Evolutionary conservation across 2,888 invertebrate genomes (phyloP).

Genomic region (Xestia rhomboidea): DNA sequence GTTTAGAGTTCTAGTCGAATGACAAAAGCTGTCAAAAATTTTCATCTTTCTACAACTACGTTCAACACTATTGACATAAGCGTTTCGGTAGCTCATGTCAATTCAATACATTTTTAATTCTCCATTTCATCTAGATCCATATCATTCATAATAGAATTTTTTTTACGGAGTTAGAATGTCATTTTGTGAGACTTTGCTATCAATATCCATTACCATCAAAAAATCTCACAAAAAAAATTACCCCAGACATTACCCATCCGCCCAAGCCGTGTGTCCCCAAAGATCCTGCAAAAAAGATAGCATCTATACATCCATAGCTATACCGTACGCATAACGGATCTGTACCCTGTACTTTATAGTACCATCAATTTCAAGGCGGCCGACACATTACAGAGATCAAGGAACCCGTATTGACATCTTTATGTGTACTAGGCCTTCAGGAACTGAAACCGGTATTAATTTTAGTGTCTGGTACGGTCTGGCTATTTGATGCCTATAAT

Average conservation of each 20-base stretch:
- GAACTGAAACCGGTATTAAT: conserved; percentile 16
- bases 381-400: conserved; percentile 56
- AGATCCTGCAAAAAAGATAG: conserved; percentile 31
- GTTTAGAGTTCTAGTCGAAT: neutral
- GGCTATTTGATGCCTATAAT: neutral
- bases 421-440: conserved; percentile 35
- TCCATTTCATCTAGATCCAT: too few species aligned
- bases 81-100: neutral
- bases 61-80: neutral
- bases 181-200: neutral
- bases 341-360: conserved; percentile 53
- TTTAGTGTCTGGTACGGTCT: neutral
- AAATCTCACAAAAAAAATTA: neutral
- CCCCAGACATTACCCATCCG: neutral
- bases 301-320: neutral
- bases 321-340: conserved; percentile 26
- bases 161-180: neutral
- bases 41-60: neutral
- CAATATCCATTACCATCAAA: neutral
- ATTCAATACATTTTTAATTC: neutral
- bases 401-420: conserved; percentile 44
- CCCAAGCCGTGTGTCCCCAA: neutral
- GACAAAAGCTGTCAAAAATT: neutral
- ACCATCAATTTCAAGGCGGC: conserved; percentile 50
- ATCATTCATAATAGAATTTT: too few species aligned